Evolutionary conservation across 2,888 invertebrate genomes (phyloP).

Genomic region (Uloborus plumipes): DNA sequence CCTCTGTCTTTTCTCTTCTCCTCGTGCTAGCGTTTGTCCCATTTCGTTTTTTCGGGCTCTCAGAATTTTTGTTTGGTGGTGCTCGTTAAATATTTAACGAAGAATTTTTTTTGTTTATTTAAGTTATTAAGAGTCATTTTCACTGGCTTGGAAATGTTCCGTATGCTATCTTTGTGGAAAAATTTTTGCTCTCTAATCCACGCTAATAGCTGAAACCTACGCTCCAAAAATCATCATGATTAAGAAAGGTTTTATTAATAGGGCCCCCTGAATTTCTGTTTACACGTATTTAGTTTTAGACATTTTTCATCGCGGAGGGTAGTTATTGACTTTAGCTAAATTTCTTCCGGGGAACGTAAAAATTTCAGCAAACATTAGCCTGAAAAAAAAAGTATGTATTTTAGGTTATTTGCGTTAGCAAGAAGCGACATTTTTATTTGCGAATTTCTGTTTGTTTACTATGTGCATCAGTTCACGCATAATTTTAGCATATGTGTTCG

Average conservation of each 20-base stretch:
- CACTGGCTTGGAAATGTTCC: conserved; percentile 54
- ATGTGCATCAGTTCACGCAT: conserved; percentile 4
- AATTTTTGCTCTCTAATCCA: conserved; percentile 38
- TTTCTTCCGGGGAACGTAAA: conserved; percentile 11
- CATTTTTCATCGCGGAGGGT: conserved; percentile 28
- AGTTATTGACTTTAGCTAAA: conserved; percentile 49
- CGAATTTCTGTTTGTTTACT: conserved; percentile 35
- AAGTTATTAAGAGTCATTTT: conserved; percentile 63
- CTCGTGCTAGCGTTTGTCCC: conserved; percentile 27
- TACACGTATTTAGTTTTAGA: conserved; percentile 52
- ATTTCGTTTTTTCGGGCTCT: conserved; percentile 13
- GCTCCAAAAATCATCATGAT: conserved; percentile 33
- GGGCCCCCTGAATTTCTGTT: conserved; percentile 34
- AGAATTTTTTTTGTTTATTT: conserved; percentile 60
- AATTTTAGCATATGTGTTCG: no score
- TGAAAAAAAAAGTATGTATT: conserved; percentile 18
- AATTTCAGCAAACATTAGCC: conserved; percentile 40
- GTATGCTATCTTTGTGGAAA: conserved; percentile 24
- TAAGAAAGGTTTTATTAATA: conserved; percentile 56
- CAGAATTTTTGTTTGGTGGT: conserved; percentile 60
- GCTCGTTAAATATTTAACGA: conserved; percentile 64
- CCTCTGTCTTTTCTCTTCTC: conserved; percentile 40
- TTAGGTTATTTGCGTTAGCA: conserved; percentile 28
- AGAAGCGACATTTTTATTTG: conserved; percentile 8
- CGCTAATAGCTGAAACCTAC: conserved; percentile 32